A percentile compares a stretch with the other conserved stretches of the same genome.
These are phyloP conservation scores for Eupsittula cactorum DNA, from an alignment of 2,113 vertebrate genomes.

Conservation along the genomic window DNA sequence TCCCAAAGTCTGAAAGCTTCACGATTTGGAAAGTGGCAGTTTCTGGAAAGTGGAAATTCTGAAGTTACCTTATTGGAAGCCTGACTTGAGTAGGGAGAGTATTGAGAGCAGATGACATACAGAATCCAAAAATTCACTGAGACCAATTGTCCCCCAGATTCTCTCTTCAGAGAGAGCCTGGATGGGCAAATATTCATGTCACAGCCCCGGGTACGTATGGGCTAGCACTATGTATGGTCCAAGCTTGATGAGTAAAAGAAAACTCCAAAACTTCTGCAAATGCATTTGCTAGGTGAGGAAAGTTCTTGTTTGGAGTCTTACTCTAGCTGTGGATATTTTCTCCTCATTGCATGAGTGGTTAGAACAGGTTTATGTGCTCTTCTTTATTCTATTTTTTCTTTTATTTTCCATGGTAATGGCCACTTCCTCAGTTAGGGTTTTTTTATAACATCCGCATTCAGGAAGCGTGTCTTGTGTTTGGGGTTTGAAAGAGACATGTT, in stretches of 20 bases:
- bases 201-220: neutral
- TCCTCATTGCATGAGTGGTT: neutral
- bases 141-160: neutral
- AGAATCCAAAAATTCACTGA: neutral
- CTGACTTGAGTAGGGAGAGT: neutral
- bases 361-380: neutral
- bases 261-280: neutral
- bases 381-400: neutral
- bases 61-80: neutral
- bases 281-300: neutral
- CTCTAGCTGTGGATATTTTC: neutral
- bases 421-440: neutral
- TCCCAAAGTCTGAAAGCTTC: neutral
- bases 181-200: neutral
- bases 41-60: neutral
- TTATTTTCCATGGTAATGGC: neutral
- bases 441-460: neutral
- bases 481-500: neutral
- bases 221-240: neutral
- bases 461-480: neutral
- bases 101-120: neutral
- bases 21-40: neutral
- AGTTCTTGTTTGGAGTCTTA: neutral
- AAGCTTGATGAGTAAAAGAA: neutral
- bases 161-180: neutral